Base-by-base conservation (phyloP, 2,797 vertebrate species). In the Typhlichthys subterraneus region DNA sequence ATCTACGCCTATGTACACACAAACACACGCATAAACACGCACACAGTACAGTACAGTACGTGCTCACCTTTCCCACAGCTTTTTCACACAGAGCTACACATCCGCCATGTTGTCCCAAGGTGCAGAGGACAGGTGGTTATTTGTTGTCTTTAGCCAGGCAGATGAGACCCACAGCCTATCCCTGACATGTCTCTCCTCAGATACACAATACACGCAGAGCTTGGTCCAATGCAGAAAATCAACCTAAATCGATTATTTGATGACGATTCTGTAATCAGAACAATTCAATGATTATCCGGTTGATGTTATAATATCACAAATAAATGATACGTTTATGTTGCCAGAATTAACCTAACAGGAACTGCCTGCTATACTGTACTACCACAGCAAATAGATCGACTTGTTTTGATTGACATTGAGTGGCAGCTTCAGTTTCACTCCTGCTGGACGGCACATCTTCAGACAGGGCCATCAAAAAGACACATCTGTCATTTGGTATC, bases 161-260 rank as follows among this genome's bases (percentile, higher is more conserved):
- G 62, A 59, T 58, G 62, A 73, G 59, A 61, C 69, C 65, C 63
- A 53, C 61, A 57, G 59, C 63, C 85, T 84, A 70, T 23, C 23
- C 6, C n/a, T 59, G 69, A 86, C 59, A 23, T 57, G 29, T 57
- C 64, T 75, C 49, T 63, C 72, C 75, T 59, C 58, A 58, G 9
- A 42, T 42, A 23, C 23, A 23, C 23, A 23, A 23, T 23, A 23
- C 23, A 23, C 23, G 23, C 23, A 23, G 23, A 23, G 23, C 3
- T 23, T 23, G 23, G 23, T 23, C 23, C 23, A 23, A 4, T 23
- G 23, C 23, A 23, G 23, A 23, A 23, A 23, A 23, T 23, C 23
- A 4, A 23, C 2, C 23, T 23, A 2, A 23, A 23, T 3, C 23
- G 3, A 23, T 23, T 23, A 23, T 23, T 23, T 23, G 23, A 23